Evolutionary conservation across 1,140 invertebrate genomes (phyloP).

Genomic region (Acromyrmex heyeri): DNA sequence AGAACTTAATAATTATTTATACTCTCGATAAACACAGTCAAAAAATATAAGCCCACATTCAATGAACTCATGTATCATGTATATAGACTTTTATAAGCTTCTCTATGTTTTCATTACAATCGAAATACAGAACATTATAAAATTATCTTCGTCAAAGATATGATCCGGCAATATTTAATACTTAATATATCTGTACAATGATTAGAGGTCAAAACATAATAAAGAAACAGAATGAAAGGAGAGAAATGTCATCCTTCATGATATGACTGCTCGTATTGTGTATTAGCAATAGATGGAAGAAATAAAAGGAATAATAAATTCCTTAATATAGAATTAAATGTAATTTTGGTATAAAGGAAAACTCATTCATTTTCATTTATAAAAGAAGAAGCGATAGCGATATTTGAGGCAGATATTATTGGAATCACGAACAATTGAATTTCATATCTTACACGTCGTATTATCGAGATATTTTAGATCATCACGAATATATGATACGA

Average conservation of each 20-base stretch:
- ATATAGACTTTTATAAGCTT: background rate
- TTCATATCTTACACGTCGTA: background rate
- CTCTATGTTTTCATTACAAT: background rate
- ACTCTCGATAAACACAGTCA: background rate
- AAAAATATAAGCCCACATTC: background rate
- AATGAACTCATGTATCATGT: background rate
- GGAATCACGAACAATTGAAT: background rate
- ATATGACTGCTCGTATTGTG: background rate
- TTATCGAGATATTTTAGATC: background rate
- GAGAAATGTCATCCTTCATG: background rate
- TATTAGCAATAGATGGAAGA: background rate
- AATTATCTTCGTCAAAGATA: background rate
- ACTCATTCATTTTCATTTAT: background rate
- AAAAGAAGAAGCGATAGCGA: background rate
- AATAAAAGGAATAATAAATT: slow-evolving; percentile 8
- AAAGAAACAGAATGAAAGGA: background rate
- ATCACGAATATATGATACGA: background rate
- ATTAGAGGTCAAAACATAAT: background rate
- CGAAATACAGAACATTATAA: background rate
- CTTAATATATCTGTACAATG: background rate
- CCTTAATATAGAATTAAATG: background rate
- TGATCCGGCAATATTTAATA: background rate
- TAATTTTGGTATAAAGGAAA: background rate
- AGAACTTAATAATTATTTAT: slow-evolving; percentile 14
- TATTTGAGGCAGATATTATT: background rate